Percentiles rank a stretch among this genome's conserved stretches.
These are phyloP conservation scores for Sebastes steindachneri DNA, from an alignment of 2,797 vertebrate species.

Conservation along the genomic window DNA sequence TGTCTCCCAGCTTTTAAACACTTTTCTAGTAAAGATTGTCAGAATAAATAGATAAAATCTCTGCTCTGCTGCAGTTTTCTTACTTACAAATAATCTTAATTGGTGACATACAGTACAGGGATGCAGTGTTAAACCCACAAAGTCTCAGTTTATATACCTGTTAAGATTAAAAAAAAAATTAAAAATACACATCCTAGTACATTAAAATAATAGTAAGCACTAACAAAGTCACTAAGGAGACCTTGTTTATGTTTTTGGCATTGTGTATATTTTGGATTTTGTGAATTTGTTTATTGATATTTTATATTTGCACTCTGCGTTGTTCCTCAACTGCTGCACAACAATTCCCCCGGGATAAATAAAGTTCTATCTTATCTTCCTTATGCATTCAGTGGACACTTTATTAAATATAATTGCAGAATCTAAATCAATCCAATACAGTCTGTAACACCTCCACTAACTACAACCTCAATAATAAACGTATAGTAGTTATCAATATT, in stretches of 20 bases:
- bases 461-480: background rate
- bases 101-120: too few relatives aligned
- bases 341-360: too few relatives aligned
- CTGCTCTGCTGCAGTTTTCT: too few relatives aligned
- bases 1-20: too few relatives aligned
- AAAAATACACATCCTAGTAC: background rate
- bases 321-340: fast-evolving
- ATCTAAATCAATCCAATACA: background rate
- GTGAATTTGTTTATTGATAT: too few relatives aligned
- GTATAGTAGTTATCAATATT: background rate
- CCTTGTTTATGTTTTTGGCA: too few relatives aligned
- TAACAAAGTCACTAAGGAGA: background rate
- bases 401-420: background rate
- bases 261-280: background rate
- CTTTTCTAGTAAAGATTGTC: background rate
- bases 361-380: too few relatives aligned
- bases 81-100: too few relatives aligned
- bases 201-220: background rate
- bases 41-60: background rate
- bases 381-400: background rate
- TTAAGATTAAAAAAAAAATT: too few relatives aligned
- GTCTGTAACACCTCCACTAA: background rate
- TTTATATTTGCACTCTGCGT: too few relatives aligned
- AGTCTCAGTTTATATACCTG: too few relatives aligned
- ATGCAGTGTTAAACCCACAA: too few relatives aligned